Percentiles rank a stretch among this genome's conserved stretches.
Evolutionary conservation across 1,140 invertebrate genomes (phyloP).

Genomic region (Camponotus pennsylvanicus): DNA sequence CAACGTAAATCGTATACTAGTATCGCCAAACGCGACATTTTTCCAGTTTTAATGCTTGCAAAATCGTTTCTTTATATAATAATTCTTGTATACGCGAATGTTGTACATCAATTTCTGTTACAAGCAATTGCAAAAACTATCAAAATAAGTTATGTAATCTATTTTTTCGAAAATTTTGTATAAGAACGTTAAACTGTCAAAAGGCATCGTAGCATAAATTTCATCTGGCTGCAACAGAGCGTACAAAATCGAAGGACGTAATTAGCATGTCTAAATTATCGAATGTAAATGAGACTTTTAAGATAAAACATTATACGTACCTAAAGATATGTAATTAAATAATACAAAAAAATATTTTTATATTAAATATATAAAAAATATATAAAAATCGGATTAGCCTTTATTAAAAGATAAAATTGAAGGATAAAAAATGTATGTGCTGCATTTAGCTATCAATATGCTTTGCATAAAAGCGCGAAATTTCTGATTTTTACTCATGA

Average conservation of each 20-base stretch:
- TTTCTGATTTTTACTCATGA: background rate
- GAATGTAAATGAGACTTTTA: too few species aligned
- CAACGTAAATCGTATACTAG: conserved; percentile 35
- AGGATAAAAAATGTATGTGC: background rate
- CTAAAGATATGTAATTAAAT: too few species aligned
- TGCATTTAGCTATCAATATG: background rate
- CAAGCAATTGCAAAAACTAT: background rate
- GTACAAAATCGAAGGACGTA: background rate
- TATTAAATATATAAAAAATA: background rate
- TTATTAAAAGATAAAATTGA: background rate
- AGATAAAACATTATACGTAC: too few species aligned
- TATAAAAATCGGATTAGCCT: background rate
- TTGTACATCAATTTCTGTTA: background rate
- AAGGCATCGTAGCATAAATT: conserved; percentile 29
- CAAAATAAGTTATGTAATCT: conserved; percentile 21
- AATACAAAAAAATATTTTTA: too few species aligned
- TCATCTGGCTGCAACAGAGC: background rate
- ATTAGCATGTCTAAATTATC: background rate
- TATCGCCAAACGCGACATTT: conserved; percentile 20
- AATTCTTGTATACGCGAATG: conserved; percentile 10
- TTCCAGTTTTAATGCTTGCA: conserved; percentile 36
- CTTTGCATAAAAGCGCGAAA: background rate
- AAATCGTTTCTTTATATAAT: conserved; percentile 40
- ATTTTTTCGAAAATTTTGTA: conserved; percentile 13
- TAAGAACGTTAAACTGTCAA: conserved; percentile 29